A percentile compares a stretch with the other conserved stretches of the same genome.
Conservation (phyloP, 2,113 vertebrate species). For the Planiliza haematocheilus region DNA sequence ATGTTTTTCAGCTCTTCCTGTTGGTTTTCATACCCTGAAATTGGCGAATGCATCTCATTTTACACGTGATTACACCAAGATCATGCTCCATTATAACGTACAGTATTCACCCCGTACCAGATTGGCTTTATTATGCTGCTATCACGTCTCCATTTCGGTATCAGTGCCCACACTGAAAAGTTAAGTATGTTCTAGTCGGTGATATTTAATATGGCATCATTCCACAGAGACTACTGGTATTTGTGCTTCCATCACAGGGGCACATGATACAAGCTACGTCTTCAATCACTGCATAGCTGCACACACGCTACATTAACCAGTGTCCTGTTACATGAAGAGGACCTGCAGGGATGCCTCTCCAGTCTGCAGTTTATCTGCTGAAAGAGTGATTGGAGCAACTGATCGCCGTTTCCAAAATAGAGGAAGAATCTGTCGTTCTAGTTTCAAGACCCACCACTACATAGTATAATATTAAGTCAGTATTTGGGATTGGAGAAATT, state of each 20-base stretch:
- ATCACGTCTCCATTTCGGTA: slow-evolving; percentile 49
- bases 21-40: too few species aligned
- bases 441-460: too few species aligned
- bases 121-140: slow-evolving; percentile 53
- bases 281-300: slow-evolving; percentile 61
- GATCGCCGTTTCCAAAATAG: slow-evolving; percentile 23
- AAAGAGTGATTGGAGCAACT: slow-evolving; percentile 40
- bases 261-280: slow-evolving; percentile 35
- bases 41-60: not conserved
- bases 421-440: slow-evolving; percentile 1
- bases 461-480: too few species aligned
- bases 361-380: slow-evolving; percentile 27
- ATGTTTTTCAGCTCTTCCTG: too few species aligned
- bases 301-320: slow-evolving; percentile 56
- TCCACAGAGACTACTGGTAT: slow-evolving; percentile 58
- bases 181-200: slow-evolving; percentile 65
- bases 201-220: slow-evolving; percentile 73
- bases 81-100: slow-evolving; percentile 1
- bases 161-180: slow-evolving; percentile 61
- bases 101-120: not conserved
- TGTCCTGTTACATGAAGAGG: slow-evolving; percentile 59
- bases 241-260: slow-evolving; percentile 59
- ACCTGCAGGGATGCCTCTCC: slow-evolving; percentile 37
- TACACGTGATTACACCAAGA: not conserved
- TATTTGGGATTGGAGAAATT: not conserved